Percentiles rank a stretch among this genome's conserved stretches.
Evolutionary conservation across 1,140 invertebrate species (phyloP).

Genomic region (Metaphire vulgaris): DNA sequence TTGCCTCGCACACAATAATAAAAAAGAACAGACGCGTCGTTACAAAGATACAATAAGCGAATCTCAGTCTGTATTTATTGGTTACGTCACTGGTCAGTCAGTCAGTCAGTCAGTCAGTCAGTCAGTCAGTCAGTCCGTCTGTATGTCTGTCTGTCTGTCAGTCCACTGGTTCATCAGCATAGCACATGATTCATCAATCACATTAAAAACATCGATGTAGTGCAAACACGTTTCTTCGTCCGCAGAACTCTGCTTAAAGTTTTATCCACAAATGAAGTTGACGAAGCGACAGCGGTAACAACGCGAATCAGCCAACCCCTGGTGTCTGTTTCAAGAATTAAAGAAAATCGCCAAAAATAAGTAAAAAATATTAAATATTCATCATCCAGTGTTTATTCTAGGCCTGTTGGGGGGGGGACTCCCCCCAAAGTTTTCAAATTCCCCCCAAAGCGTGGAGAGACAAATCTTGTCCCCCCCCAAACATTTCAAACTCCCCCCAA

Average conservation of each 20-base stretch:
- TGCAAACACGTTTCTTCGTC: background rate
- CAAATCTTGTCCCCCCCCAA: no score
- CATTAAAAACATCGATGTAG: slow-evolving; percentile 1
- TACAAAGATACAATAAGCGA: slow-evolving; percentile 1
- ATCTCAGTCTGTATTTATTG: background rate
- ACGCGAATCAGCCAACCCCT: no score
- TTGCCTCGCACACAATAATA: background rate
- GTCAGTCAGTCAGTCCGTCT: background rate
- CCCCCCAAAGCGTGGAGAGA: no score
- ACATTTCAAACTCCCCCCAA: no score
- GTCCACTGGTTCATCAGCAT: background rate
- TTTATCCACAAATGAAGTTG: background rate
- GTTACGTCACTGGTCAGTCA: background rate
- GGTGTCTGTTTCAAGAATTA: no score
- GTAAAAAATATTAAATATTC: no score
- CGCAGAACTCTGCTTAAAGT: background rate
- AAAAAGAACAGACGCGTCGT: background rate
- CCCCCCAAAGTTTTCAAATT: no score
- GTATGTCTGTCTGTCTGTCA: background rate
- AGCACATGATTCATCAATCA: background rate
- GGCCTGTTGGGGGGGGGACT: no score
- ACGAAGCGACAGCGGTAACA: background rate
- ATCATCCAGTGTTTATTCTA: no score
- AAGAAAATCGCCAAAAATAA: no score
- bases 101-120: background rate